Base-by-base conservation (phyloP, 2,797 vertebrate species). In the Eidolon dupreanum region DNA sequence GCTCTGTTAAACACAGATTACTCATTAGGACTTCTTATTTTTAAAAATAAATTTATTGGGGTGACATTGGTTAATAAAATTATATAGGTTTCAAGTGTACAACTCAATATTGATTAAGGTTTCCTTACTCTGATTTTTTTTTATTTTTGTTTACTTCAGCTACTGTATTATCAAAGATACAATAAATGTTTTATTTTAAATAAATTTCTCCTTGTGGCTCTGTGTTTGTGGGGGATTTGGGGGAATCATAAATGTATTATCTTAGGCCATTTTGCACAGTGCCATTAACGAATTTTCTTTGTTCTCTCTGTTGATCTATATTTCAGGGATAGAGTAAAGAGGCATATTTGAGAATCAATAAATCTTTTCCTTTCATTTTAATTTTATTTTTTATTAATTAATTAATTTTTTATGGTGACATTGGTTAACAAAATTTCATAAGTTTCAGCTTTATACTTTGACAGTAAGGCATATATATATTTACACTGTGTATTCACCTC, bases 121-220 rank as follows among this genome's bases (percentile, higher is more conserved):
- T 95, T 88, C 33, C 57, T 82, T 70, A 17, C 41, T 41, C 28
- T 51, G 61, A 49, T 55, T 57, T 89, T 95, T 85, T 46, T 55
- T 20, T 65, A 31, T 65, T 71, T 84, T 77, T 53, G 16, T 81
- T 49, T 86, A 74, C 17, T 74, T 73, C 24, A 65, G 28, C 28
- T 81, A n/a, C 85, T 93, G 43, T 57, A 53, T 38, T 87, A 94
- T 68, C n/a, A 65, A 94, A 91, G 22, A 33, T 7, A 53, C 24
- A 63, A 90, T 93, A 93, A 90, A 88, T 63, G 43, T 20, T 90
- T 10, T 38, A 68, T 94, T 96, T 91, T 1, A 94, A 57, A 65
- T 22, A 84, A 55, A 26, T 31, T 83, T 88, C 5, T 82, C 36
- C 1, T 73, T 65, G 49, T 81, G 41, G 36, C 63, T 63, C 8